phyloP scores from a whole-genome alignment of 1,140 invertebrate species.

The Caenorhabditis tropicalis region DNA sequence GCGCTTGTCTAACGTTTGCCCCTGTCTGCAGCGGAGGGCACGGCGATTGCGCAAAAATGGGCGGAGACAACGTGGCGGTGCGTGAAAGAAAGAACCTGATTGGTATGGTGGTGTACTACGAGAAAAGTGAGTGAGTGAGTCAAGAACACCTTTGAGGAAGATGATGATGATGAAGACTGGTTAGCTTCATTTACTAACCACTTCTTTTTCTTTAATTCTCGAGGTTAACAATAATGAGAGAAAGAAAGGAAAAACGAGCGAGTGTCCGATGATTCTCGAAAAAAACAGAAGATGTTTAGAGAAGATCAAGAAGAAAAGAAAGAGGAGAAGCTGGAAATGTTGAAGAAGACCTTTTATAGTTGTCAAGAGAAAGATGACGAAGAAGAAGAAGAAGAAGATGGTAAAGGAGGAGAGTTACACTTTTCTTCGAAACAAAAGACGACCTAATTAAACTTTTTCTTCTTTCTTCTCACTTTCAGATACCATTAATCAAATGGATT shows the following conservation, averaged over 20 bases:
- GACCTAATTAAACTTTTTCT: conserved; percentile 5
- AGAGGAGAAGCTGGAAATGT: not conserved
- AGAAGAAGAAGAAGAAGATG: not conserved
- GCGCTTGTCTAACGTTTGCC: conserved; percentile 34
- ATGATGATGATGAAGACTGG: conserved; percentile 31
- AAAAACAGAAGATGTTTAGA: not conserved
- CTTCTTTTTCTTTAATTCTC: not conserved
- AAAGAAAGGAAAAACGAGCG: not conserved
- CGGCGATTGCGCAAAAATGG: not conserved
- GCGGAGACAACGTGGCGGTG: conserved; percentile 14
- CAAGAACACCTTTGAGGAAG: conserved; percentile 28
- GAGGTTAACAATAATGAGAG: conserved; percentile 33
- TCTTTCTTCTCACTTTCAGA: conserved; percentile 21
- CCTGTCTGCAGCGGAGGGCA: conserved; percentile 24
- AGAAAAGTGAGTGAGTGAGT: conserved; percentile 36
- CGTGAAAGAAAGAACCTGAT: conserved; percentile 42
- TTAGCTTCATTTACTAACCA: not conserved
- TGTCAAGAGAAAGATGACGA: not conserved
- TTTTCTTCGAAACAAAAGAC: conserved; percentile 21
- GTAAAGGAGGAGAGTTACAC: not conserved
- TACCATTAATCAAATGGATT: conserved; percentile 12
- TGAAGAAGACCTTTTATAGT: conserved; percentile 10
- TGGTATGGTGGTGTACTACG: conserved; percentile 24
- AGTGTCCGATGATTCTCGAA: not conserved
- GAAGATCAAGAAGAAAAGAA: not conserved